These are phyloP conservation scores for Plectrocnemia conspersa DNA, from an alignment of 1,140 invertebrate species.

Conservation along the genomic window DNA sequence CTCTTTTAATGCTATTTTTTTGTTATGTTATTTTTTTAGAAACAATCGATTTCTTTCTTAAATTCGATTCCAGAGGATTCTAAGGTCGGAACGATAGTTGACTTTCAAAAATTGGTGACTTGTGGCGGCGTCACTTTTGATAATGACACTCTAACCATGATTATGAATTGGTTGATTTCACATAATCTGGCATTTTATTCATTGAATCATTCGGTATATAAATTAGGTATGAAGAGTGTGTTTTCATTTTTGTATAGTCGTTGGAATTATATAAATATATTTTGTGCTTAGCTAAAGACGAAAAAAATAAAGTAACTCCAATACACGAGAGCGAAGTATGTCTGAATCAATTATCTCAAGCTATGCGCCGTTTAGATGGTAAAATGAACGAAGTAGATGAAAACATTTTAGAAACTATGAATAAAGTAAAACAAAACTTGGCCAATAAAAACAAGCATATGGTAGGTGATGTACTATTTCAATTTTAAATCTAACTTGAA, in stretches of 20 bases:
- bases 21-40: constrained; percentile 16
- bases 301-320: not conserved
- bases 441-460: constrained; percentile 7
- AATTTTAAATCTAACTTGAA: not conserved
- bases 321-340: constrained; percentile 5
- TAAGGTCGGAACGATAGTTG: constrained; percentile 30
- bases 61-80: constrained; percentile 37
- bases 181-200: constrained; percentile 19
- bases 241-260: not conserved
- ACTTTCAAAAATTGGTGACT: constrained; percentile 16
- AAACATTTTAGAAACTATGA: not conserved
- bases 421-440: constrained; percentile 2
- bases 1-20: not conserved
- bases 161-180: constrained; percentile 21
- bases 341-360: not conserved
- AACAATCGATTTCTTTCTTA: constrained; percentile 20
- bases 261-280: not conserved
- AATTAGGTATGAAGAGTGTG: constrained; percentile 21
- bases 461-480: constrained; percentile 4
- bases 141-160: constrained; percentile 16
- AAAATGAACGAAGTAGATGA: constrained; percentile 6
- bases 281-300: not conserved
- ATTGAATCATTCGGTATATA: constrained; percentile 16
- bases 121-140: not conserved
- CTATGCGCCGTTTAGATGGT: not conserved